Percentiles rank a stretch among this genome's conserved stretches.
Conservation (phyloP, 92 coral and sea anemone species). For the Siderastrea radians region DNA sequence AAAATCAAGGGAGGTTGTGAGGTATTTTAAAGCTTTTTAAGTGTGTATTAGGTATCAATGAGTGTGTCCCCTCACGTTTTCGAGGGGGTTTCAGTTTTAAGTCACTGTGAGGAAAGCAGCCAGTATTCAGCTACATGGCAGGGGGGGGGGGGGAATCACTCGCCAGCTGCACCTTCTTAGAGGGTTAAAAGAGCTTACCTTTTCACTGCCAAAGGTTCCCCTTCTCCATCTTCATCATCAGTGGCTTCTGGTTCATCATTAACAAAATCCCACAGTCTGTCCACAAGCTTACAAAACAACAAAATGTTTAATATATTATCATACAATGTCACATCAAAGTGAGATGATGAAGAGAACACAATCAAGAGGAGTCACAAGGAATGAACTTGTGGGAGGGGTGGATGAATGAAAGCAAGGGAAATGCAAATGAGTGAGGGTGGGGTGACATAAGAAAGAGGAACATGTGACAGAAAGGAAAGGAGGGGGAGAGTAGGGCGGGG, state of each 20-base stretch:
- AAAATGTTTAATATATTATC: not conserved
- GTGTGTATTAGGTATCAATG: no score
- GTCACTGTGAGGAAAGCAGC: no score
- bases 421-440: not conserved
- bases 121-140: no score
- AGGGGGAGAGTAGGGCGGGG: not conserved
- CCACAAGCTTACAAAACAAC: conserved; percentile 14
- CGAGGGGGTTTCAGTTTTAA: no score
- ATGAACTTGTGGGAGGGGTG: not conserved
- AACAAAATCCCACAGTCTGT: conserved; percentile 91
- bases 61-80: no score
- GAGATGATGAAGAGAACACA: not conserved
- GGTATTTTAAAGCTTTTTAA: no score
- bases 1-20: no score
- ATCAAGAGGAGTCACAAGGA: not conserved
- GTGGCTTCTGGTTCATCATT: conserved; percentile 83
- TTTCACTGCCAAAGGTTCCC: conserved; percentile 89
- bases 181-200: conserved; percentile 52
- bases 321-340: not conserved
- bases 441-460: not conserved
- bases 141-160: no score
- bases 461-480: not conserved
- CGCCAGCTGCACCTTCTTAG: no score
- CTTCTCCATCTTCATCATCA: conserved; percentile 72
- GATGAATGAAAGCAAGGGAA: no score